Evolutionary conservation across 2,888 invertebrate genomes (phyloP), one percentile per base, ranked within the genome.

Genomic region (Clanis bilineata): DNA sequence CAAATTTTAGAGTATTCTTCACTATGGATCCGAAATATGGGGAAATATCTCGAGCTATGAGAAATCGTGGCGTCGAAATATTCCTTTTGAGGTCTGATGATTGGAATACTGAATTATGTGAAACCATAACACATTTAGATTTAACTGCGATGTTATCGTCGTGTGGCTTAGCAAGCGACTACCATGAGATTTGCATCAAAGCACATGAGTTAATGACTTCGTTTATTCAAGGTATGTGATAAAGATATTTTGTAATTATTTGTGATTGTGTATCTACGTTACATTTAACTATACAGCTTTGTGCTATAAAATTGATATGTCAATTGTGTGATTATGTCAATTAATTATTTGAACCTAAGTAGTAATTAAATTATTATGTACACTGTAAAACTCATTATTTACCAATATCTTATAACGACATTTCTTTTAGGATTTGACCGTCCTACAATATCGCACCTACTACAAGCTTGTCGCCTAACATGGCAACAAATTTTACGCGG

Each of bases 31-130:
- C 99, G 0, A 96, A 95, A 76, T 95, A 97, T 86, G 99, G 99
- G 0, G 98, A 98, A 86, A 96, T 99, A 67, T 99, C 99, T 0
- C 94, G 97, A 71, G 99, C 99, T 0, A 99, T 99, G 99, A 94
- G 99, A 63, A 99, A 99, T 85, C 94, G 99, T 75, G 98, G 99
- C 2, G 95, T 99, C 0, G 99, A 99, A 92, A 95, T 99, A 72
- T 93, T 82, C 66, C 66, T 93, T 44, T 62, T 91, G 0, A 76
- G 82, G 60, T 68, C 82, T 9, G 90, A 89, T 56, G 88, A 89
- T 32, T 77, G 62, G 60, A 82, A 85, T 61, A 65, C 72, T 3
- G 75, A 72, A 12, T 69, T 91, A 56, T 81, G 84, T 3, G 87
- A 90, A 58, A 85, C 84, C 1, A 71, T 90, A 62, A 80, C 86